Conservation (phyloP, 2,113 vertebrate species). For the Xiphophorus maculatus region DNA sequence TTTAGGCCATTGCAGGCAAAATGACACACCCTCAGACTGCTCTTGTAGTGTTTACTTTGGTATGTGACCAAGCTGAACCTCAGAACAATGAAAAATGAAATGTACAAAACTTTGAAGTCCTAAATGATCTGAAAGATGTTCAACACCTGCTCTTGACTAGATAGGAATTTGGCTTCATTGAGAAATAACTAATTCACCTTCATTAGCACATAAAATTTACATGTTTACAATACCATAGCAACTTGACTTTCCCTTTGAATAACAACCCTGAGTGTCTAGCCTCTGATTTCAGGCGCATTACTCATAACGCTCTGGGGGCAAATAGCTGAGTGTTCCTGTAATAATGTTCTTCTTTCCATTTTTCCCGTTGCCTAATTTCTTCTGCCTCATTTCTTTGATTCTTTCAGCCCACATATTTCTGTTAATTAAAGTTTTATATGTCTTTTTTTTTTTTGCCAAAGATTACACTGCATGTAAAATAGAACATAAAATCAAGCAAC, state of each 20-base stretch:
- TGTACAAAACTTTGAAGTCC: neutral
- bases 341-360: slow-evolving; percentile 54
- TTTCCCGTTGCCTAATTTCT: slow-evolving; percentile 26
- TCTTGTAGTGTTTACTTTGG: neutral
- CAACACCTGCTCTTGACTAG: neutral
- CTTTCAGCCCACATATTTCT: neutral
- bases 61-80: neutral
- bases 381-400: slow-evolving; percentile 14
- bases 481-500: slow-evolving; percentile 7
- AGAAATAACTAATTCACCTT: slow-evolving; percentile 2
- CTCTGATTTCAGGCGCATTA: slow-evolving; percentile 55
- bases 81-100: neutral
- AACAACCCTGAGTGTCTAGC: slow-evolving; percentile 58
- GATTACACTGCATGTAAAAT: slow-evolving; percentile 2
- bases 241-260: slow-evolving; percentile 42
- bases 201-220: slow-evolving; percentile 18
- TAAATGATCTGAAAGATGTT: slow-evolving; percentile 2
- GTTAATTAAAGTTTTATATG: slow-evolving; percentile 7
- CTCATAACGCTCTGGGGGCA: slow-evolving; percentile 57
- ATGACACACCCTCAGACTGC: neutral
- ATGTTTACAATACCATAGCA: slow-evolving; percentile 48
- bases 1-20: neutral
- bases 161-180: neutral
- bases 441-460: neutral
- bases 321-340: slow-evolving; percentile 65